Percentiles rank a stretch among this genome's conserved stretches.
These are phyloP conservation scores for Triplophysa tibetana DNA, from an alignment of 2,113 vertebrate genomes.

Conservation along the genomic window DNA sequence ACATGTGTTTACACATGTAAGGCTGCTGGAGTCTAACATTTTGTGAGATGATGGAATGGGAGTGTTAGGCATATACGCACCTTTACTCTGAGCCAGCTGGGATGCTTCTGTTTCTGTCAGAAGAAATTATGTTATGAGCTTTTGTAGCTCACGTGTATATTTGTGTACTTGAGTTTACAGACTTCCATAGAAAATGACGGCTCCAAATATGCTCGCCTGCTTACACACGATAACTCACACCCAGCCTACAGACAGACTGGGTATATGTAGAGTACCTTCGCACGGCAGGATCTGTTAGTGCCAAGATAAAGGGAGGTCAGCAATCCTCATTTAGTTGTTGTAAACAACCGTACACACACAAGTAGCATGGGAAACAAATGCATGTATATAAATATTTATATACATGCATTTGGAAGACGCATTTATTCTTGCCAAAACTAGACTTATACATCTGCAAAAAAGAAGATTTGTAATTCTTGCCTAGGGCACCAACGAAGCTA, in stretches of 20 bases:
- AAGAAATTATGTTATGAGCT: conserved; percentile 63
- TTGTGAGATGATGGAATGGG: conserved; percentile 44
- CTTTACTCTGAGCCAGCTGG: conserved; percentile 70
- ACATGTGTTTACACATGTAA: not conserved
- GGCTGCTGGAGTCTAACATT: conserved; percentile 8
- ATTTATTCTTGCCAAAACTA: too few relatives aligned
- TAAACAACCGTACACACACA: conserved; percentile 32
- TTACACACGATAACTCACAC: conserved; percentile 11
- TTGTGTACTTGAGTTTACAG: conserved; percentile 41
- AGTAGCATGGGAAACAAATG: too few relatives aligned
- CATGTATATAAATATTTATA: not conserved
- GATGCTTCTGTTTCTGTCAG: conserved; percentile 69
- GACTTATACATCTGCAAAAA: too few relatives aligned
- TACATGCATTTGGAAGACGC: not conserved
- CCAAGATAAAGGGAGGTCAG: conserved; percentile 62
- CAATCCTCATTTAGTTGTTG: conserved; percentile 55
- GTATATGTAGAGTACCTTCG: conserved; percentile 68
- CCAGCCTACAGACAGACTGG: conserved; percentile 64
- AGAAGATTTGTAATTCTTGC: not conserved
- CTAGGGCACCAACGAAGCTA: not conserved
- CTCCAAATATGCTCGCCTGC: conserved; percentile 59
- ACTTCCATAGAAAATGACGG: conserved; percentile 61
- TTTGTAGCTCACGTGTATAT: conserved; percentile 13
- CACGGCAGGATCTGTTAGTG: conserved; percentile 61
- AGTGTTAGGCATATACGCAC: conserved; percentile 65